Evolutionary conservation across 2,888 invertebrate species (phyloP).

Genomic region (Epinotia demarniana): DNA sequence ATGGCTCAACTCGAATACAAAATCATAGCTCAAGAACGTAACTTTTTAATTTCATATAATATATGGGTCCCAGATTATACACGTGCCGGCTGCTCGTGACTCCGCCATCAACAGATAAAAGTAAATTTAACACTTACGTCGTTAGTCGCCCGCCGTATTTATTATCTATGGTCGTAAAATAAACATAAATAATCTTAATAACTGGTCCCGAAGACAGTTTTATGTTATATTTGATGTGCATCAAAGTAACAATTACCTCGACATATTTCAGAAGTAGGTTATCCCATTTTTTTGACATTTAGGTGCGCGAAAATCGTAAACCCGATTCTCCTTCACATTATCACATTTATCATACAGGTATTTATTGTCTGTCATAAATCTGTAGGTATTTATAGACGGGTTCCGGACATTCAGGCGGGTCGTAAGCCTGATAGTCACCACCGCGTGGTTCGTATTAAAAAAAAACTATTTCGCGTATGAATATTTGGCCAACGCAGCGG

Average conservation of each 20-base stretch:
- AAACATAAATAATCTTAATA: constrained; percentile 32
- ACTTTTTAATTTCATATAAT: constrained; percentile 17
- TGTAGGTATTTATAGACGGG: no score
- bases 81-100: constrained; percentile 31
- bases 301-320: not conserved
- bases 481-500: no score
- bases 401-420: no score
- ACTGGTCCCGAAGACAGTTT: constrained; percentile 12
- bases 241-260: constrained; percentile 15
- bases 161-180: constrained; percentile 34
- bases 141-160: constrained; percentile 29
- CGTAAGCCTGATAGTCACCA: no score
- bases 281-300: not conserved
- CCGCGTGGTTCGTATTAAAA: no score
- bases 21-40: not conserved
- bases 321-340: not conserved
- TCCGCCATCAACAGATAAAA: constrained; percentile 27
- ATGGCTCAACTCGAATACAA: not conserved
- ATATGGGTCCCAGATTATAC: constrained; percentile 28
- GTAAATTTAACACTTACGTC: constrained; percentile 34
- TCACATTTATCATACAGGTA: no score
- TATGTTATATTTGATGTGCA: constrained; percentile 22
- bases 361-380: no score
- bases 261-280: constrained; percentile 10
- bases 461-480: no score